phyloP scores from a whole-genome alignment of 2,113 vertebrate genomes.

The Chauna torquata region DNA sequence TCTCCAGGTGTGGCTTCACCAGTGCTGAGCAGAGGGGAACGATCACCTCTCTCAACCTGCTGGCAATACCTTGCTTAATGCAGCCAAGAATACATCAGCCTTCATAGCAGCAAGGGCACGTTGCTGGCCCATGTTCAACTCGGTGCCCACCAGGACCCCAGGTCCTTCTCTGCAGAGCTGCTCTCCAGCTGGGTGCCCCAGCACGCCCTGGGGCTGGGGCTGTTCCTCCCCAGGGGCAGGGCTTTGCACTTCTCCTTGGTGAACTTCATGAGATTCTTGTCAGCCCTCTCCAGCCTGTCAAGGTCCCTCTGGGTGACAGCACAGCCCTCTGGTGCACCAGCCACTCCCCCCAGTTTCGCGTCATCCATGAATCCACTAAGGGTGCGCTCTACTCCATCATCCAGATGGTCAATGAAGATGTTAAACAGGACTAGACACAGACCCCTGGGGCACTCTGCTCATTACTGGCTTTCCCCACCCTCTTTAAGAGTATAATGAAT shows the following conservation, averaged over 20 bases:
- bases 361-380: too few relatives aligned
- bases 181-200: not conserved
- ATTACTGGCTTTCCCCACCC: not conserved
- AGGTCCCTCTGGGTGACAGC: not conserved
- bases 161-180: too few relatives aligned
- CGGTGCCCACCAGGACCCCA: not conserved
- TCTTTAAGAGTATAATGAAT: not conserved
- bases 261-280: not conserved
- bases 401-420: not conserved
- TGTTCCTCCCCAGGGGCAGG: not conserved
- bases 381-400: too few relatives aligned
- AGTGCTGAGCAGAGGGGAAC: not conserved
- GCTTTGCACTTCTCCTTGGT: not conserved
- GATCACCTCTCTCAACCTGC: accelerated
- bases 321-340: not conserved
- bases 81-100: not conserved
- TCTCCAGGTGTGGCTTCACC: not conserved
- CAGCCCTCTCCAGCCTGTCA: not conserved
- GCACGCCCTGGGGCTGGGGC: accelerated
- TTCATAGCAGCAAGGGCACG: not conserved
- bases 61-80: not conserved
- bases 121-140: not conserved
- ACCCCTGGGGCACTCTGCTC: not conserved
- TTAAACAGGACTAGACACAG: not conserved
- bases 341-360: not conserved